Percentiles rank a stretch among this genome's conserved stretches.
Conservation (phyloP, 2,888 invertebrate species). For the Protonemura montana region DNA sequence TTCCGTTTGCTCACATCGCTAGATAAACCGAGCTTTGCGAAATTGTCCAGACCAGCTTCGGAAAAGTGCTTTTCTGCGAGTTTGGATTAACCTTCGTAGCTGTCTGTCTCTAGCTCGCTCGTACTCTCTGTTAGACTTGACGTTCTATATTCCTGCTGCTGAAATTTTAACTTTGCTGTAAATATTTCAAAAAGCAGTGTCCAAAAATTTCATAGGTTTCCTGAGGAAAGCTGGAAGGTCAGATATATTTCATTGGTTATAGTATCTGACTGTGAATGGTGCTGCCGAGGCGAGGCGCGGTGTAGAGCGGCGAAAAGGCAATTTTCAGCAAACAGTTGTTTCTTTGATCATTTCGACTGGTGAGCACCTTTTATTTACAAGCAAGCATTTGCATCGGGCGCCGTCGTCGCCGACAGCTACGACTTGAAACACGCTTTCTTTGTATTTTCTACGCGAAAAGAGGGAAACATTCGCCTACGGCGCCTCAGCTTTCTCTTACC, state of each 20-base stretch:
- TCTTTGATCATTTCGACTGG: background rate
- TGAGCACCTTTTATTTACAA: slow-evolving; percentile 12
- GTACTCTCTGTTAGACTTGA: background rate
- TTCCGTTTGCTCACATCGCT: background rate
- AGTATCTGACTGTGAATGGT: background rate
- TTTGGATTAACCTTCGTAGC: background rate
- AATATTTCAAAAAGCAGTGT: background rate
- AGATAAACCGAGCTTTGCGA: slow-evolving; percentile 9
- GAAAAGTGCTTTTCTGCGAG: background rate
- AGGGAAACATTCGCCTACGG: background rate
- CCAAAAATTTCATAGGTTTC: background rate
- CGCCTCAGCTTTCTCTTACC: slow-evolving; percentile 4
- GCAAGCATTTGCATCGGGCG: background rate
- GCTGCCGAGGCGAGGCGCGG: background rate
- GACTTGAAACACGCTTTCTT: background rate
- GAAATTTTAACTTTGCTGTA: background rate
- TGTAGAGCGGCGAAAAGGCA: background rate
- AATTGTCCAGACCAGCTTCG: background rate
- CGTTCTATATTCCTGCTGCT: background rate
- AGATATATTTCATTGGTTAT: background rate
- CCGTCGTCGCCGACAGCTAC: background rate
- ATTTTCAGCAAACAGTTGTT: background rate
- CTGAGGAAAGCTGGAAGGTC: background rate
- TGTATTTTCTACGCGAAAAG: background rate
- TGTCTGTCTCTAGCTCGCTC: background rate